Evolutionary conservation across 2,797 vertebrate species (phyloP), one percentile per base, ranked within the genome.

Genomic region (Chelidonichthys spinosus): DNA sequence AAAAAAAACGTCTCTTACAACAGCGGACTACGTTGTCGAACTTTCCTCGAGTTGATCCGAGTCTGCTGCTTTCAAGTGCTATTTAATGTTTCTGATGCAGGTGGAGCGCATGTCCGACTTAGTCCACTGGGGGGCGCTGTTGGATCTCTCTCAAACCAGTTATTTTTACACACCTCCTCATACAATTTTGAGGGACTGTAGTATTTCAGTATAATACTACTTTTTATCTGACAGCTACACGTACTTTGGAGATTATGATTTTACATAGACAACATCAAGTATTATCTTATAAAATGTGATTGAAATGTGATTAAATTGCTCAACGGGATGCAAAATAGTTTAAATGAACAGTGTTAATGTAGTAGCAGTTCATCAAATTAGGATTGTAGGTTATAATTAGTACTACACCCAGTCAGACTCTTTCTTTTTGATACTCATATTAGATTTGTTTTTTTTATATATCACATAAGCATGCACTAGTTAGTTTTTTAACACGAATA

Each of bases 111-210:
- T 1, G 44, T 50, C 15, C 13, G 3, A 1, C 1, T 0, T 0
- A 0, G 2, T 13, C 76, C 89, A 33, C 75, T 46, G 10, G 78
- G 63, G 8, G 87, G 56, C 55, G 73, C 78, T 87, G 81, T 36
- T 37, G 73, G 0, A 49, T 11, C 17, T 49, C 13, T 36, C 3
- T 2, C 35, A 60, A 6, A 9, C 4, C 25, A 25, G 25, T 25
- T 25, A 25, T 25, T 1, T 25, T 25, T 25, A 25, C 25, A 25
- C 25, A 25, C 25, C 25, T 25, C 25, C 25, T 25, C 25, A 25
- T 25, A 1, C 25, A 25, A 25, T 25, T 25, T 25, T 25, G 25
- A 1, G 2, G 25, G 1, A 25, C 2, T 25, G 25, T 25, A 25
- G 25, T 25, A 25, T 25, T 25, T 25, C 25, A 25, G 2, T 25